These are phyloP conservation scores for Stigmatopora nigra DNA, from an alignment of 2,113 vertebrate species.

Conservation along the genomic window DNA sequence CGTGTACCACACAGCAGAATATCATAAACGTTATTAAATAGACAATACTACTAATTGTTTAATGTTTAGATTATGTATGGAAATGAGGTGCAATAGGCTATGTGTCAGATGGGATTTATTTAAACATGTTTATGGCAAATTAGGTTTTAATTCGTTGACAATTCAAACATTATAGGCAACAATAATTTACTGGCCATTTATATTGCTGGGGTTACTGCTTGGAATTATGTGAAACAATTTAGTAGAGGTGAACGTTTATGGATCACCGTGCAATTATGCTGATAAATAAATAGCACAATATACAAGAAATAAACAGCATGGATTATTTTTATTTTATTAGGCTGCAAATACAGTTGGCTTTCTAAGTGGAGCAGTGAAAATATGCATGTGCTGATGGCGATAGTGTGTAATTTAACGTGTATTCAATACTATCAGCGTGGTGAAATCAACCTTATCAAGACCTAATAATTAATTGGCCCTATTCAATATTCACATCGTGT, in stretches of 20 bases:
- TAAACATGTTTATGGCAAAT: background rate
- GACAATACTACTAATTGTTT: constrained; percentile 11
- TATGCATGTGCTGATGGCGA: background rate
- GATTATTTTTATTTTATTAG: constrained; percentile 32
- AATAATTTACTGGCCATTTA: constrained; percentile 1
- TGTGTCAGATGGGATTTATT: background rate
- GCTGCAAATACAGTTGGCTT: constrained; percentile 49
- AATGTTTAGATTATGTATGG: background rate
- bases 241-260: background rate
- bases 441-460: background rate
- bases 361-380: background rate
- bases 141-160: background rate
- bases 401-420: background rate
- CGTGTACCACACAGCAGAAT: background rate
- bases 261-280: background rate
- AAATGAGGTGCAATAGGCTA: background rate
- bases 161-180: background rate
- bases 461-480: constrained; percentile 1
- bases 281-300: background rate
- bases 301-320: background rate
- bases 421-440: background rate
- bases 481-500: background rate
- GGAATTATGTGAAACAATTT: background rate
- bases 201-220: background rate
- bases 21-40: constrained; percentile 7